Evolutionary conservation across 2,888 invertebrate species (phyloP).

Genomic region (Dryobotodes eremita): DNA sequence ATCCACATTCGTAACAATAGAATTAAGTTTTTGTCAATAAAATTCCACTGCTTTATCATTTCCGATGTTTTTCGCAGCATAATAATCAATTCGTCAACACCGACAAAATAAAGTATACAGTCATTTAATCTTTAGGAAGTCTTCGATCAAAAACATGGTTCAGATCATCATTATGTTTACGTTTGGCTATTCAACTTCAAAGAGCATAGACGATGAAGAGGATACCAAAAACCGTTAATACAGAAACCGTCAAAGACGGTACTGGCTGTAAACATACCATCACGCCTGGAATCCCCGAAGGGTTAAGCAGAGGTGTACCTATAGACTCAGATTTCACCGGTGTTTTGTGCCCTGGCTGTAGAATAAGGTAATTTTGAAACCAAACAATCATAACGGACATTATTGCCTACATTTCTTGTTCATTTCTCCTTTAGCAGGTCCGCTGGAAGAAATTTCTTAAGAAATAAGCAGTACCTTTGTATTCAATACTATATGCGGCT

Average conservation of each 20-base stretch:
- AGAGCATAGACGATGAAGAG: not conserved
- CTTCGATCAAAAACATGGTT: not conserved
- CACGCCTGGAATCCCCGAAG: no score
- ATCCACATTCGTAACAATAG: slow-evolving; percentile 23
- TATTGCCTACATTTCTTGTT: no score
- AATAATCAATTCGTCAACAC: slow-evolving; percentile 8
- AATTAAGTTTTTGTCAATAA: slow-evolving; percentile 14
- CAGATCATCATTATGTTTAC: not conserved
- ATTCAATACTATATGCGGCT: no score
- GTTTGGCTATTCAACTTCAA: not conserved
- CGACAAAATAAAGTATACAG: not conserved
- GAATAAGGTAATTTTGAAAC: not conserved
- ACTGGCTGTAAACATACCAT: not conserved
- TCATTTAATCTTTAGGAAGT: not conserved
- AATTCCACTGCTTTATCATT: slow-evolving; percentile 30
- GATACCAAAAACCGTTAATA: not conserved
- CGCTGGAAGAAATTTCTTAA: no score
- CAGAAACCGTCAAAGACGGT: not conserved
- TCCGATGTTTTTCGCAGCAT: slow-evolving; percentile 15
- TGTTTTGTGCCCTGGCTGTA: not conserved
- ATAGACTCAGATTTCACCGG: not conserved
- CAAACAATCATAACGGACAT: not conserved
- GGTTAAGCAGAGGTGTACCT: not conserved
- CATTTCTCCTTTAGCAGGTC: no score
- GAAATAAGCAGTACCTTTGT: no score